Conservation (phyloP, 1,140 invertebrate species). For the Phenacoccus solenopsis region DNA sequence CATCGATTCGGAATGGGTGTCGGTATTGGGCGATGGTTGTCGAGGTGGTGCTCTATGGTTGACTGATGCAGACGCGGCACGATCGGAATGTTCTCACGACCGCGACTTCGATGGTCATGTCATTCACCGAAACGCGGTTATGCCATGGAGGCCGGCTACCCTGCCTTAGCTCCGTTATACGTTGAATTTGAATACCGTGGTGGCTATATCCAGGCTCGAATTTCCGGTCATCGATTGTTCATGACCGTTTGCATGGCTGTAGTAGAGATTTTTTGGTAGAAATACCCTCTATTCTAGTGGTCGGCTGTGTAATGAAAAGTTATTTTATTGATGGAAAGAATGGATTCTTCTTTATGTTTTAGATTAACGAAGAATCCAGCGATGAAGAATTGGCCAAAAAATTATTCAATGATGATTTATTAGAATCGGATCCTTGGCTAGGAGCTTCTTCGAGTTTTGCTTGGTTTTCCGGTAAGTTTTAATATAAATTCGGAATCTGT, state of each 20-base stretch:
- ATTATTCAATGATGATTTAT: background rate
- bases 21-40: conserved; percentile 8
- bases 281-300: too few relatives aligned
- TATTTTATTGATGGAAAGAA: too few relatives aligned
- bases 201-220: background rate
- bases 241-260: too few relatives aligned
- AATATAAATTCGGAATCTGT: too few relatives aligned
- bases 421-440: background rate
- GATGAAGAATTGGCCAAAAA: background rate
- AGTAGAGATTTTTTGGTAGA: too few relatives aligned
- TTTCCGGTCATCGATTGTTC: background rate
- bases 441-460: background rate
- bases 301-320: too few relatives aligned
- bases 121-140: background rate
- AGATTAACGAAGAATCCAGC: background rate
- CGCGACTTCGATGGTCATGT: conserved; percentile 12
- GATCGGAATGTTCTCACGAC: conserved; percentile 15
- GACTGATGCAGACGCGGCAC: background rate
- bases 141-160: background rate
- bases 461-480: background rate
- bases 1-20: background rate
- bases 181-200: background rate
- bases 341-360: background rate
- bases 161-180: background rate
- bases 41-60: conserved; percentile 15